Evolutionary conservation across 1,140 invertebrate genomes (phyloP).

Genomic region (Cyrtorhinus lividipennis): DNA sequence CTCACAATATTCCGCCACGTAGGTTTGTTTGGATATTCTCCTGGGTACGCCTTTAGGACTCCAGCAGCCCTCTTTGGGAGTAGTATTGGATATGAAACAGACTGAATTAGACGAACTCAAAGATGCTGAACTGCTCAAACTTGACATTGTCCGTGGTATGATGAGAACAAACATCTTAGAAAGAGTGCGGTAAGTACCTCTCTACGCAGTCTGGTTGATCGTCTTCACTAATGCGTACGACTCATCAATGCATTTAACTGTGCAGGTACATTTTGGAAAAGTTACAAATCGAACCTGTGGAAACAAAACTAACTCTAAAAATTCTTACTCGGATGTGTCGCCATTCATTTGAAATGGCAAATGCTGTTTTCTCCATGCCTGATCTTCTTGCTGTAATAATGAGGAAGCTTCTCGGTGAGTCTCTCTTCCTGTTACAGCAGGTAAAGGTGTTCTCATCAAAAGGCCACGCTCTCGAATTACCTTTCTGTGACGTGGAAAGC

Average conservation of each 20-base stretch:
- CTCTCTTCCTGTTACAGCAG: too few species aligned
- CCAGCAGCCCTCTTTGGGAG: conserved; percentile 43
- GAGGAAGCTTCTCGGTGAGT: neutral
- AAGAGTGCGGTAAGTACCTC: conserved; percentile 45
- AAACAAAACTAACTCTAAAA: conserved; percentile 49
- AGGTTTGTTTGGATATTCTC: conserved; percentile 44
- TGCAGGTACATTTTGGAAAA: conserved; percentile 50
- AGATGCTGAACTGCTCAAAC: conserved; percentile 67
- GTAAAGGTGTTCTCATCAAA: too few species aligned
- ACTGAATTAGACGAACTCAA: conserved; percentile 42
- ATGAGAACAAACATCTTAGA: conserved; percentile 62
- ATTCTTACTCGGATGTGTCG: conserved; percentile 51
- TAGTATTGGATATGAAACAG: conserved; percentile 31
- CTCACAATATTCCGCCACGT: too few species aligned
- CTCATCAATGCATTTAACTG: neutral
- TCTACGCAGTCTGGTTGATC: too few species aligned
- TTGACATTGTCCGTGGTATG: conserved; percentile 55
- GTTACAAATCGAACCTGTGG: conserved; percentile 45
- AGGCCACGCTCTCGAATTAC: too few species aligned
- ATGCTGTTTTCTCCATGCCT: conserved; percentile 34
- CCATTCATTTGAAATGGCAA: conserved; percentile 43
- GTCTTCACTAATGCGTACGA: neutral
- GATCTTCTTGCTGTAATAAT: neutral
- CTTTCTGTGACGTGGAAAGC: too few species aligned
- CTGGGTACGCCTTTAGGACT: conserved; percentile 48